Percentiles rank a stretch among this genome's conserved stretches.
phyloP scores from a whole-genome alignment of 2,888 invertebrate species.

The Chamaedrilus cognettii region DNA sequence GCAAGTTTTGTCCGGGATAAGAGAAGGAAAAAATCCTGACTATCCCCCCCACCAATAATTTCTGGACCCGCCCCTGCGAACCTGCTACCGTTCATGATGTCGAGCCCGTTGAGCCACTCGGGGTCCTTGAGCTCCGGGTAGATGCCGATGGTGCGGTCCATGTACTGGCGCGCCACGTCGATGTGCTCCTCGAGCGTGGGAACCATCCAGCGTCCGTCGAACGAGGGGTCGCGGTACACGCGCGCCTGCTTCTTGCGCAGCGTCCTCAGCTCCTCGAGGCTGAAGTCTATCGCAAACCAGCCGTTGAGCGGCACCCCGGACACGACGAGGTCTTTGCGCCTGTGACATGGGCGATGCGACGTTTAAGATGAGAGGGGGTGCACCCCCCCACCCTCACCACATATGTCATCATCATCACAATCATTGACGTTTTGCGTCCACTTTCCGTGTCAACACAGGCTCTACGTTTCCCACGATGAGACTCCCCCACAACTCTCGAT shows the following conservation, averaged over 20 bases:
- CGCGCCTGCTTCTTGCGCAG: conserved; percentile 29
- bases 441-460: too few species aligned
- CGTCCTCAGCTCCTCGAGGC: conserved; percentile 30
- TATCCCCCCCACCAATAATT: neutral
- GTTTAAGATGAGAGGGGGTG: too few species aligned
- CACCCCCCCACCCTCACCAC: too few species aligned
- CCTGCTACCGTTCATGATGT: conserved; percentile 24
- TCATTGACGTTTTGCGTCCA: too few species aligned
- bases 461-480: too few species aligned
- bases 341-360: too few species aligned
- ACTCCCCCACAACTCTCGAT: too few species aligned
- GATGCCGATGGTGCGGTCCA: conserved; percentile 31
- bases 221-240: conserved; percentile 27
- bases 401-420: too few species aligned
- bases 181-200: conserved; percentile 34
- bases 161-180: conserved; percentile 5
- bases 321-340: conserved; percentile 34
- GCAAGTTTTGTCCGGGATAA: conserved; percentile 19
- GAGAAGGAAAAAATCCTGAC: conserved; percentile 19
- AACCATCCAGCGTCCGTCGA: conserved; percentile 28
- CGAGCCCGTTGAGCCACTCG: conserved; percentile 29
- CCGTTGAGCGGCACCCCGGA: conserved; percentile 14
- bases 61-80: too few species aligned
- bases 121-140: conserved; percentile 37
- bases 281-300: conserved; percentile 39